Evolutionary conservation across 2,888 invertebrate genomes (phyloP), one percentile per base, ranked within the genome.

Genomic region (Meteorus cinctellus): DNA sequence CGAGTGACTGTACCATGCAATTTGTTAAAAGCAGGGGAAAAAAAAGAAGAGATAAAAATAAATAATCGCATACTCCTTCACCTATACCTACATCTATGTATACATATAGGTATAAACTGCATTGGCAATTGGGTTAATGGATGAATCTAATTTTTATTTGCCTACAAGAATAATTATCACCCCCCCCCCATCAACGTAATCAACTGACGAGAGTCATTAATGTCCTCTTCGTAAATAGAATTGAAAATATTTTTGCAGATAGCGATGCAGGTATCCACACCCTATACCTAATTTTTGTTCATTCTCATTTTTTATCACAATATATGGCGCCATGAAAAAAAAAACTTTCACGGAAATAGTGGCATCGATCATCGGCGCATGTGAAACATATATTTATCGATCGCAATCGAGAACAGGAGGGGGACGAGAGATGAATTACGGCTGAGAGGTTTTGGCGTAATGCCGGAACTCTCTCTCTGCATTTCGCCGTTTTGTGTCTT

Each of bases 301-400:
- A 55, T 55, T 19, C 2, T 55, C 48, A 48, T 34, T 1, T 51
- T 67, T 34, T 16, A 67, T 45, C 34, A 29, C 29, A 48, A 67
- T 48, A 29, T 48, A 14, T 29, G 67, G 29, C 59, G 60, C 66
- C 62, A 67, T 69, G 62, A 60, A 66, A 74, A 75, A 75, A 68
- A 68, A 68, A 78, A 80, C 80, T 80, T 80, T 80, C 80, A 78
- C 80, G 77, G 78, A 79, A 79, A 80, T 79, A 77, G 75, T 68
- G 78, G 79, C 68, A 24, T 67, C 66, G 66, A 67, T 45, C 27
- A 67, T 24, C 24, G 41, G 27, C 5, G n/a, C n/a, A 67, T 65
- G n/a, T 45, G 41, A 41, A 60, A 74, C 68, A 68, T 67, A 71
- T 77, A 75, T 73, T 60, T 70, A 60, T 70, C 72, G 72, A 75